Evolutionary conservation across 2,797 vertebrate species (phyloP), one percentile per base, ranked within the genome.

Genomic region (Chloroceryle amazona): DNA sequence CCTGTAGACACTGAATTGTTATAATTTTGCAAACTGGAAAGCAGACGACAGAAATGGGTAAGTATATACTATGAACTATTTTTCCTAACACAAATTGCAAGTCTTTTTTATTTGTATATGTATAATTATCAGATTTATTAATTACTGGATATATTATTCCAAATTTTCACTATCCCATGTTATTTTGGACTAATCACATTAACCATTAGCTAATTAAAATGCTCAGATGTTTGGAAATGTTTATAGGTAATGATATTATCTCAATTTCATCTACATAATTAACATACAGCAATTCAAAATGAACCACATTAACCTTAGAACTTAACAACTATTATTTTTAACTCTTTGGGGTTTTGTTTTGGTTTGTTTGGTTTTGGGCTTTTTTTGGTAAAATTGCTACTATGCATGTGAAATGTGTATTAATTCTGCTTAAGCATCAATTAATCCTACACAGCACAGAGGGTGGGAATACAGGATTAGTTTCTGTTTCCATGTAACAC

Each of bases 171-270:
- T 86, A 7, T 70, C 13, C 10, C 20, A n/a, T 0, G 5, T 4
- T 49, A 72, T 90, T 89, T 89, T 86, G 33, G 41, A 66, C 58
- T 93, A 92, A 92, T 83, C 31, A 20, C 1, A 5, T 73, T 85
- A 87, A 66, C 28, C 8, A 74, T 83, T 88, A 91, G 4, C 15
- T 86, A 80, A 94, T 90, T 81, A 86, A 88, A 85, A 54, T 74
- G 16, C 25, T 80, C 33, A 74, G 33, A 88, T 88, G 13, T 89
- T 96, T 88, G 25, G 13, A 84, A 83, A 86, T 46, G 9, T 84
- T 95, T 91, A 21, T 58, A 54, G 35, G 74, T 23, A 58, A 93
- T 81, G 33, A 83, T 49, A 14, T 1, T 49, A 68, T 54, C 51
- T 86, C 21, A 11, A 70, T 88, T 88, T 87, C 17, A 61, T 39